Base-by-base conservation (phyloP, 2,113 vertebrate species). In the Festucalex cinctus region DNA sequence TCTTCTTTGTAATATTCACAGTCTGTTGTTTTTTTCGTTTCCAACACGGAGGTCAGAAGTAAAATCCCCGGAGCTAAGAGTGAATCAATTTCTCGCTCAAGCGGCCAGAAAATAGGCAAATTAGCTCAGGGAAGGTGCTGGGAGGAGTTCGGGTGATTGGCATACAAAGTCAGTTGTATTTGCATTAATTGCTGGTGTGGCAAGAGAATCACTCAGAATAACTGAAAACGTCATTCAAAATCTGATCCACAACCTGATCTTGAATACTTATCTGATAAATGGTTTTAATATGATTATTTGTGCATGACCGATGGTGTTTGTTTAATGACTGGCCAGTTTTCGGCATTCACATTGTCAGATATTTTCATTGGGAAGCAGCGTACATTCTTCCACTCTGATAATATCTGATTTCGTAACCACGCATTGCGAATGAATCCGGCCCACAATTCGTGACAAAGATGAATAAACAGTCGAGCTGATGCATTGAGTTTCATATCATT, bases 401-500 rank as follows among this genome's bases (percentile, higher is more conserved):
- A 49, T n/a, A 49, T 9, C 20, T 9, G 9, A 44, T 44, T 44
- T 5, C 43, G 16, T 44, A 60, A 60, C 39, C 39, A 24, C 14
- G 13, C 37, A 3, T 19, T 35, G 16, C 19, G 37, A n/a, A 39
- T 14, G 9, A 32, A 32, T 32, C 28, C 51, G 19, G 10, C 10
- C 9, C 10, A 56, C 19, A 19, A 22, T n/a, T 6, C 43, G 51
- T 54, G 35, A 24, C 53, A 65, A 66, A 46, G 1, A 1, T 60
- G 36, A 53, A 41, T 61, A 49, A 22, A 63, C 16, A 73, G 36
- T 59, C 32, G 5, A 41, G 46, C 24, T 16, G 20, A 44, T 66
- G 22, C 72, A 77, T 66, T 2, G 12, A 60, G 48, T 65, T 65
- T 76, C 28, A 32, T 65, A 48, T 68, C 67, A 39, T 75, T 77